Conservation (phyloP, 2,888 invertebrate species). For the Hydraecia micacea region DNA sequence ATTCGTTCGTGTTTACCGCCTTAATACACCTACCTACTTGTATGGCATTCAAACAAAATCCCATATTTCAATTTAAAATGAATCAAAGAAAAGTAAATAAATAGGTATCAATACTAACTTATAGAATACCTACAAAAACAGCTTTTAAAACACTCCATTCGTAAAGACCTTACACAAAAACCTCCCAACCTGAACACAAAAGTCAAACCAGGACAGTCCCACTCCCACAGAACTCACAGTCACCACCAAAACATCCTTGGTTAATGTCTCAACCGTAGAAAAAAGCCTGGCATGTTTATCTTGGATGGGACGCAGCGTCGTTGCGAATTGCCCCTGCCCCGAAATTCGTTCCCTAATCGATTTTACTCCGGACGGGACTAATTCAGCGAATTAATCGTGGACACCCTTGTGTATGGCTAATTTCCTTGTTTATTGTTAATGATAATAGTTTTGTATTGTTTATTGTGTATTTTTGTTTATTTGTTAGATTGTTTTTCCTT, state of each 20-base stretch:
- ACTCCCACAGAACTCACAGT: conserved; percentile 62
- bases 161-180: neutral
- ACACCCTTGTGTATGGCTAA: conserved; percentile 87
- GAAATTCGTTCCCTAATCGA: conserved; percentile 85
- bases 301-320: conserved; percentile 81
- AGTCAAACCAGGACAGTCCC: conserved; percentile 55
- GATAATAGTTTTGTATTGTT: conserved; percentile 77
- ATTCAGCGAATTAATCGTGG: conserved; percentile 89
- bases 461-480: conserved; percentile 57
- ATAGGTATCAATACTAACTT: neutral
- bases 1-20: neutral
- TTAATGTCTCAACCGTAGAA: conserved; percentile 89
- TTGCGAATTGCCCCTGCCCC: conserved; percentile 82
- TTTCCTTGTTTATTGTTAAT: conserved; percentile 86
- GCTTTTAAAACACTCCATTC: neutral
- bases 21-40: neutral
- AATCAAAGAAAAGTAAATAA: neutral
- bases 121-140: neutral
- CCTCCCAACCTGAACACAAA: neutral
- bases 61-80: neutral
- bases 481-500: conserved; percentile 20
- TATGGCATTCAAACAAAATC: neutral
- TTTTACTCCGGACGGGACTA: conserved; percentile 88
- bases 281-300: conserved; percentile 90
- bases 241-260: conserved; percentile 86